Percentiles rank a stretch among this genome's conserved stretches.
These are phyloP conservation scores for Crenuchus spilurus DNA, from an alignment of 2,797 vertebrate species.

Conservation along the genomic window DNA sequence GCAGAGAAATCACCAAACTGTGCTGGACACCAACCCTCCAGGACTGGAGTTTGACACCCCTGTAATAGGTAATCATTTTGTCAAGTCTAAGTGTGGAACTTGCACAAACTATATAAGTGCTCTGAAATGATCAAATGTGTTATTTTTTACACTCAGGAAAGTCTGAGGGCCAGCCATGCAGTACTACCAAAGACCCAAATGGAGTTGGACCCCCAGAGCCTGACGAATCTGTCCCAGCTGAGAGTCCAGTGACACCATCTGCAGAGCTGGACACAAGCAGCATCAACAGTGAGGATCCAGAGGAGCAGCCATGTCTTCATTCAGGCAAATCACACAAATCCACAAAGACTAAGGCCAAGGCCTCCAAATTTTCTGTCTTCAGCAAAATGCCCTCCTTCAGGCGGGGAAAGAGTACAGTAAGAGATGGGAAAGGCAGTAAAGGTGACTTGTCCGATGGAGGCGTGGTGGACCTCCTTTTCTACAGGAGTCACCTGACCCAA, in stretches of 20 bases:
- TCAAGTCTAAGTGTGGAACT: too few relatives aligned
- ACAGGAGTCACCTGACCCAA: slow-evolving; percentile 34
- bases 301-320: slow-evolving; percentile 43
- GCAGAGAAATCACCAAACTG: too few relatives aligned
- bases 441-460: slow-evolving; percentile 38
- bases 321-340: slow-evolving; percentile 65
- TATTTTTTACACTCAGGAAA: slow-evolving; percentile 27
- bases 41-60: too few relatives aligned
- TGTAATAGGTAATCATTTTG: too few relatives aligned
- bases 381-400: slow-evolving; percentile 82
- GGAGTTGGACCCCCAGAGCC: slow-evolving; percentile 44
- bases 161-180: slow-evolving; percentile 43
- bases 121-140: neutral
- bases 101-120: too few relatives aligned
- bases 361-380: slow-evolving; percentile 77
- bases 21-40: too few relatives aligned
- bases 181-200: slow-evolving; percentile 25
- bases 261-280: slow-evolving; percentile 60
- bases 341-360: slow-evolving; percentile 67
- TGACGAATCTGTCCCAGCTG: slow-evolving; percentile 20
- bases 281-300: slow-evolving; percentile 58
- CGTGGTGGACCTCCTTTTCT: slow-evolving; percentile 44
- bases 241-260: slow-evolving; percentile 41
- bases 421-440: slow-evolving; percentile 43
- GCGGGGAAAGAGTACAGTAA: slow-evolving; percentile 60